phyloP scores from a whole-genome alignment of 2,888 invertebrate genomes.

The Drosophila tripunctata region DNA sequence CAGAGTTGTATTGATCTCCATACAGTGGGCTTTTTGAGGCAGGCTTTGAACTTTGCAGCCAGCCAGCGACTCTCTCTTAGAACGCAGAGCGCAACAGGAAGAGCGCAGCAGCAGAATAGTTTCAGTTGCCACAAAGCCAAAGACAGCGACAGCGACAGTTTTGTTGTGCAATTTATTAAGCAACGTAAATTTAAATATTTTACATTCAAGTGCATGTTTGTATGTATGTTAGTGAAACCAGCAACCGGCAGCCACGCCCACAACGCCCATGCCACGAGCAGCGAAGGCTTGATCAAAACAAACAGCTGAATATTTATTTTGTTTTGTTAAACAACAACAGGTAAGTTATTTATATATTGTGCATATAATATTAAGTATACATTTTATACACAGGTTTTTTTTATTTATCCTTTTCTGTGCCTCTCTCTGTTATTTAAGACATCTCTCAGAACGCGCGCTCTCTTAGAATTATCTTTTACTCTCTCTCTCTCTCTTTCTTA shows the following conservation, averaged over 20 bases:
- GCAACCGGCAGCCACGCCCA: slow-evolving; percentile 14
- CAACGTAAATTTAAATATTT: neutral
- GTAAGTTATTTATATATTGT: slow-evolving; percentile 20
- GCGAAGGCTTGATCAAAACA: slow-evolving; percentile 60
- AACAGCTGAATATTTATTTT: slow-evolving; percentile 42
- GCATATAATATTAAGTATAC: neutral
- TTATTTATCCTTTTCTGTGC: neutral
- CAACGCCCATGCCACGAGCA: neutral
- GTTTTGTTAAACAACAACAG: slow-evolving; percentile 24
- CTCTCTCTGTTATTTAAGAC: slow-evolving; percentile 2
- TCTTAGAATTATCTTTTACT: no score
- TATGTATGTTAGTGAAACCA: neutral
- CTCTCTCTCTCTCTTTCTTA: neutral
- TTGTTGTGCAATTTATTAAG: slow-evolving; percentile 5
- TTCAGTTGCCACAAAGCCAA: slow-evolving; percentile 47
- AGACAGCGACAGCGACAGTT: slow-evolving; percentile 18
- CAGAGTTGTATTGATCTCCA: slow-evolving; percentile 16
- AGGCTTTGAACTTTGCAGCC: slow-evolving; percentile 23
- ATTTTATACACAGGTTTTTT: neutral
- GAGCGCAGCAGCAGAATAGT: slow-evolving; percentile 47
- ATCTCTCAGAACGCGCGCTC: neutral
- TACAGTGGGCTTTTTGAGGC: slow-evolving; percentile 14
- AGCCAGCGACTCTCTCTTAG: slow-evolving; percentile 9
- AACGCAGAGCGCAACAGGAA: slow-evolving; percentile 32
- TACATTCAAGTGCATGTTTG: neutral